Base-by-base conservation (phyloP, 2,888 invertebrate genomes). In the Chirona hameri region DNA sequence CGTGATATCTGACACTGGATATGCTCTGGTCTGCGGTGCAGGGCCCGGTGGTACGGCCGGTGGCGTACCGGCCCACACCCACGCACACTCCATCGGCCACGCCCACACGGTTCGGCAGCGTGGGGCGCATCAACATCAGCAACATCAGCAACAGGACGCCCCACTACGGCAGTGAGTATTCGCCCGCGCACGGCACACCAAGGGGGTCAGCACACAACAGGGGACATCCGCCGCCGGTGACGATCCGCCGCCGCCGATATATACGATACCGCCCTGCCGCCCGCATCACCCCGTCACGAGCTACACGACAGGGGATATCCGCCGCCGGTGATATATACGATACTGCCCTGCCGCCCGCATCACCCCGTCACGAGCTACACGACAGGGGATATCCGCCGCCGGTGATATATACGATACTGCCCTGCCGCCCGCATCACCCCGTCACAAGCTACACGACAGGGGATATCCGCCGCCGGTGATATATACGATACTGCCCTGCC, bases 1-100 rank as follows among this genome's bases (percentile, higher is more conserved):
- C 7, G 39, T 39, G 39, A 39, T 39, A 39, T 39, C 39, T 39
- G 39, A 39, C 39, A 39, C 39, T 39, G 39, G 4, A 39, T 39
- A 7, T 39, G 4, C 39, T 39, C 39, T 7, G 4, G 39, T 39
- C 7, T 39, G 39, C 39, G 39, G 4, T 39, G 15, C 80, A 80
- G 80, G 48, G 80, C 27, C 80, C 80, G 27, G 80, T 80, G 48
- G 52, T 80, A 5, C 80, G 80, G 27, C 80, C 80, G 29, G 52
- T 80, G 52, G 52, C 80, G 15, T 80, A 21, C 52, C 80, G 80
- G 10, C 52, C 52, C 46, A 80, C 52, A 52, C 52, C 80, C 27
- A 80, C 80, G 3, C 48, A 80, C 76, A 76, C 76, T 24, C 76
- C 76, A 7, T 39, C 76, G 7, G 76, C 76, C 24, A 76, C 76